A percentile compares a stretch with the other conserved stretches of the same genome.
phyloP scores from a whole-genome alignment of 2,888 invertebrate genomes.

The Sesia apiformis region DNA sequence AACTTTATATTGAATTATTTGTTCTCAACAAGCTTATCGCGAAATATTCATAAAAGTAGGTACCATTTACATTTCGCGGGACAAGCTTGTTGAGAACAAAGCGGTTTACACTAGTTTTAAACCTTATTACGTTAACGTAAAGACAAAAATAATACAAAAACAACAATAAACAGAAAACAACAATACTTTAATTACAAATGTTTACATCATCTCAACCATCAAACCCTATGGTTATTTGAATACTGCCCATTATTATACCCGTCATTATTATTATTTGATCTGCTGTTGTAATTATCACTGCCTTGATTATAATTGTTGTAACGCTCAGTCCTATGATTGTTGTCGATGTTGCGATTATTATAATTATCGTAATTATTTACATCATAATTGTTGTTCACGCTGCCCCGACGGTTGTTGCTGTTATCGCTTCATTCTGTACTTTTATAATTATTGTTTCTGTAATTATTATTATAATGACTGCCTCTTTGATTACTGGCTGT shows the following conservation, averaged over 20 bases:
- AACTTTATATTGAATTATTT: too few relatives aligned
- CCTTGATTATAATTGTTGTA: not conserved
- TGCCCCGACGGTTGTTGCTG: not conserved
- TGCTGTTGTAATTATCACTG: not conserved
- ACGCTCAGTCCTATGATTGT: not conserved
- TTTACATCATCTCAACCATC: not conserved
- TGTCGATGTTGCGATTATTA: not conserved
- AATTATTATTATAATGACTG: not conserved
- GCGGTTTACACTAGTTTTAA: too few relatives aligned
- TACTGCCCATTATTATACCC: not conserved
- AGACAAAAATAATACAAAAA: too few relatives aligned
- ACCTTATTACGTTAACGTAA: too few relatives aligned
- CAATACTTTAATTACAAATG: too few relatives aligned
- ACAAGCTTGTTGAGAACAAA: too few relatives aligned
- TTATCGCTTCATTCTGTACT: not conserved
- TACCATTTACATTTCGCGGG: too few relatives aligned
- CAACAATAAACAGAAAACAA: too few relatives aligned
- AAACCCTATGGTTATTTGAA: not conserved
- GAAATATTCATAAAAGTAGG: too few relatives aligned
- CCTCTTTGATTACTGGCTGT: not conserved
- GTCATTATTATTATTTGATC: not conserved
- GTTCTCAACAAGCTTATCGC: too few relatives aligned
- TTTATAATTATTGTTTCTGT: not conserved
- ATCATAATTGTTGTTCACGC: not conserved
- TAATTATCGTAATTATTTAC: not conserved